phyloP scores from a whole-genome alignment of 2,888 invertebrate genomes.

The Macrosoma leucophasiata region DNA sequence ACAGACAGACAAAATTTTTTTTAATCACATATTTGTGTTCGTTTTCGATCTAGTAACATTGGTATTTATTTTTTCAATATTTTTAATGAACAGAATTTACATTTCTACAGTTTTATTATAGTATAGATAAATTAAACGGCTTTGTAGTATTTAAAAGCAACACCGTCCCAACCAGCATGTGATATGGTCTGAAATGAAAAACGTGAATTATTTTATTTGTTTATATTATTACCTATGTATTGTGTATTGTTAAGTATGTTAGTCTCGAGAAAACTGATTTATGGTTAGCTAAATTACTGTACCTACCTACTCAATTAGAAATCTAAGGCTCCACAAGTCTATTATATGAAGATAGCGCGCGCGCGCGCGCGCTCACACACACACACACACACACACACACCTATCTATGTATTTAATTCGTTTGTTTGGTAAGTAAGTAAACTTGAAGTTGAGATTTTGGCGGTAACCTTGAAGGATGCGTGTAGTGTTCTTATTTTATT shows the following conservation, averaged over 20 bases:
- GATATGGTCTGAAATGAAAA: constrained; percentile 33
- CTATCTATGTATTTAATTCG: neutral
- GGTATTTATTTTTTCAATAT: too few relatives aligned
- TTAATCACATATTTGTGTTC: too few relatives aligned
- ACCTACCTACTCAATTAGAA: neutral
- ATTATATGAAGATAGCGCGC: too few relatives aligned
- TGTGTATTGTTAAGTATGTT: neutral
- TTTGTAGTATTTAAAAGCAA: constrained; percentile 34
- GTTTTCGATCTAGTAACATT: too few relatives aligned
- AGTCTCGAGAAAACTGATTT: neutral
- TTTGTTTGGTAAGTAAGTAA: neutral
- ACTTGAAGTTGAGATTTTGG: constrained; percentile 31
- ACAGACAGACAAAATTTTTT: too few relatives aligned
- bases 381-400: too few relatives aligned
- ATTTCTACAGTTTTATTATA: too few relatives aligned
- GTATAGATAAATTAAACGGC: constrained; percentile 18
- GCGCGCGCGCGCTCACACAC: too few relatives aligned
- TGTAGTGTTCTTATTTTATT: too few relatives aligned
- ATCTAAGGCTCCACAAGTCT: too few relatives aligned
- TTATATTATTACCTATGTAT: neutral
- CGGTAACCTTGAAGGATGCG: too few relatives aligned
- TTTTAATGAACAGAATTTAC: too few relatives aligned
- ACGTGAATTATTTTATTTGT: neutral
- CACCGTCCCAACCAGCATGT: constrained; percentile 30
- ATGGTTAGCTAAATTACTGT: neutral